A percentile compares a stretch with the other conserved stretches of the same genome.
Evolutionary conservation across 2,797 vertebrate species (phyloP).

Genomic region (Ctenochaetus hawaiiensis): DNA sequence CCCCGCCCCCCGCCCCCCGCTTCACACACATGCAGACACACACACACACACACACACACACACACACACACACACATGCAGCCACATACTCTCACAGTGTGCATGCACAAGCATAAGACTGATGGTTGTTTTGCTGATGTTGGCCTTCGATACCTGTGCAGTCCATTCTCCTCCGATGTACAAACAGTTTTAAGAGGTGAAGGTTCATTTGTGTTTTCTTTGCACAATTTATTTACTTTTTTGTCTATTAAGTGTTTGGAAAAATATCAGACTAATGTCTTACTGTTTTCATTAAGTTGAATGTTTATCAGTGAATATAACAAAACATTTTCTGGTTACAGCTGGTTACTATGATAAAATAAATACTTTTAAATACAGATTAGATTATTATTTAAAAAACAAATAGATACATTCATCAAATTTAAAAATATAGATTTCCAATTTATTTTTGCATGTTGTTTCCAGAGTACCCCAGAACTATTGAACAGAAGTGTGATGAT

Average conservation of each 20-base stretch:
- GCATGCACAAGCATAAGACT: background rate
- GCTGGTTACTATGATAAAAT: background rate
- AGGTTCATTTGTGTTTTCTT: background rate
- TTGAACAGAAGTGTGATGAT: too few relatives aligned
- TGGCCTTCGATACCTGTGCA: background rate
- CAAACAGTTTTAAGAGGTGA: background rate
- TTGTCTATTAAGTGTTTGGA: background rate
- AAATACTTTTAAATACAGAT: background rate
- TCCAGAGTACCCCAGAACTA: background rate
- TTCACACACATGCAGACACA: slow-evolving; percentile 12
- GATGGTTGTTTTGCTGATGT: background rate
- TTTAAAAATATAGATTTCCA: background rate
- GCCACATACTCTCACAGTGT: background rate
- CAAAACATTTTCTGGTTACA: background rate
- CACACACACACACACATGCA: slow-evolving; percentile 13
- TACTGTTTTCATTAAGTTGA: background rate
- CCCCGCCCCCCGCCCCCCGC: slow-evolving; percentile 24
- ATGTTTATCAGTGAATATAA: background rate
- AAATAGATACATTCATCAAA: background rate
- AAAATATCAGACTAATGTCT: background rate
- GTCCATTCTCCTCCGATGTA: background rate
- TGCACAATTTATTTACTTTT: background rate
- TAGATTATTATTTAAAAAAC: background rate
- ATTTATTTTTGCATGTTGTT: background rate
- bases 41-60: slow-evolving; percentile 10